phyloP scores from a whole-genome alignment of 2,113 vertebrate genomes.

The Macquaria australasica region DNA sequence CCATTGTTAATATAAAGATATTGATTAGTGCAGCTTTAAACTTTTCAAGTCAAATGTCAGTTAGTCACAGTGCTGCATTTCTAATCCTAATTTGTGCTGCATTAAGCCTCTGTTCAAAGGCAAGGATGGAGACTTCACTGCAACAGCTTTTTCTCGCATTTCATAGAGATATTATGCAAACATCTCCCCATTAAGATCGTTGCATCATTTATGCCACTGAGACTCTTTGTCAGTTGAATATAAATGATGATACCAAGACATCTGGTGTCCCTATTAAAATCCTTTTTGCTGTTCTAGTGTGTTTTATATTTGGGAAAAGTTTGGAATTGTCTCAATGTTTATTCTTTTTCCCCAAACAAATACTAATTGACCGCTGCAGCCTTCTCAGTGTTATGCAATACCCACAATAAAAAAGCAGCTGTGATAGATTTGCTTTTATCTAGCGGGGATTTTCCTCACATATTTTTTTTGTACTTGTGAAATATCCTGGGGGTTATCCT shows the following conservation, averaged over 20 bases:
- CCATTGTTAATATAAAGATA: not conserved
- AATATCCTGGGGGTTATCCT: constrained; percentile 23
- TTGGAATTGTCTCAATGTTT: not conserved
- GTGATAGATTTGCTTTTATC: constrained; percentile 15
- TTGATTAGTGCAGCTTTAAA: not conserved
- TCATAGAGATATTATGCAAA: constrained; percentile 20
- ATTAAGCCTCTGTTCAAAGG: not conserved
- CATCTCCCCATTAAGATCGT: constrained; percentile 16
- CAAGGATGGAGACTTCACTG: not conserved
- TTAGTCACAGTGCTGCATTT: not conserved
- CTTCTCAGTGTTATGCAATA: not conserved
- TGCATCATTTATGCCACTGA: constrained; percentile 31
- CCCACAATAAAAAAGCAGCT: not conserved
- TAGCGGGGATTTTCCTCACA: not conserved
- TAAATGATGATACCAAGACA: not conserved
- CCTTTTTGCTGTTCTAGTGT: not conserved
- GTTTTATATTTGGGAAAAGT: not conserved
- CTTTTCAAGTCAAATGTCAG: not conserved
- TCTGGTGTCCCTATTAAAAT: not conserved
- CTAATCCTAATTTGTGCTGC: not conserved
- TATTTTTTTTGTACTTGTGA: not conserved
- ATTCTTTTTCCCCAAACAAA: not conserved
- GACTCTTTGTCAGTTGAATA: constrained; percentile 18
- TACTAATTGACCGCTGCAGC: not conserved
- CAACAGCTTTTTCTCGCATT: constrained; percentile 5